Evolutionary conservation across 1,140 invertebrate species (phyloP).

Genomic region (Hylaeus anthracinus): DNA sequence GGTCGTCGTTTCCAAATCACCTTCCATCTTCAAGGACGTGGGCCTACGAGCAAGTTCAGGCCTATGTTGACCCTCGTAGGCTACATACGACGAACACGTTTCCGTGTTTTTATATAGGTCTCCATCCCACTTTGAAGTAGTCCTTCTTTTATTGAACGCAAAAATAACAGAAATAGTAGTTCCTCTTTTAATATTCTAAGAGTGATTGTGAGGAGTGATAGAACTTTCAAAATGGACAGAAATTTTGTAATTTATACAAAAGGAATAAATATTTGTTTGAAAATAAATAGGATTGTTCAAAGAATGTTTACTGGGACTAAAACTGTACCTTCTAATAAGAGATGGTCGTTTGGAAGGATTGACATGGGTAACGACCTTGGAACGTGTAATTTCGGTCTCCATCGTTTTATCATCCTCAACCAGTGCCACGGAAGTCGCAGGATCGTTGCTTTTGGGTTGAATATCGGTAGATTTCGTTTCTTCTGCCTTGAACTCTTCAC

Average conservation of each 20-base stretch:
- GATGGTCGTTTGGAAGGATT: conserved; percentile 34
- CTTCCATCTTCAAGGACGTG: conserved; percentile 81
- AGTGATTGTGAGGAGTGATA: too few species aligned
- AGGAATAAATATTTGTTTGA: neutral
- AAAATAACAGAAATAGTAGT: neutral
- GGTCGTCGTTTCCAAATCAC: conserved; percentile 78
- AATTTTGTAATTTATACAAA: neutral
- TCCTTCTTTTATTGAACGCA: conserved; percentile 44
- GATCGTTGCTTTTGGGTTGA: conserved; percentile 10
- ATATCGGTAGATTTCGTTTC: conserved; percentile 40
- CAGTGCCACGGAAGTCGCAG: neutral
- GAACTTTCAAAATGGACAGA: too few species aligned
- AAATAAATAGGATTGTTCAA: neutral
- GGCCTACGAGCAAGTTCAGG: conserved; percentile 77
- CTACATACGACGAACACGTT: conserved; percentile 70
- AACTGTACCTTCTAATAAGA: conserved; percentile 58
- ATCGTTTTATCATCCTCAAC: conserved; percentile 45
- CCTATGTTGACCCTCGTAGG: conserved; percentile 75
- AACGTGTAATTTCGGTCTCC: conserved; percentile 52
- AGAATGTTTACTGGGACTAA: too few species aligned
- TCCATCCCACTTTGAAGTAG: conserved; percentile 61
- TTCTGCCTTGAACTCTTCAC: conserved; percentile 30
- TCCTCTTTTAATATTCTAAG: too few species aligned
- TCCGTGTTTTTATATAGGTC: conserved; percentile 74
- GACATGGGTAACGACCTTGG: conserved; percentile 38